Base-by-base conservation (phyloP, 2,113 vertebrate genomes). In the Origma solitaria region DNA sequence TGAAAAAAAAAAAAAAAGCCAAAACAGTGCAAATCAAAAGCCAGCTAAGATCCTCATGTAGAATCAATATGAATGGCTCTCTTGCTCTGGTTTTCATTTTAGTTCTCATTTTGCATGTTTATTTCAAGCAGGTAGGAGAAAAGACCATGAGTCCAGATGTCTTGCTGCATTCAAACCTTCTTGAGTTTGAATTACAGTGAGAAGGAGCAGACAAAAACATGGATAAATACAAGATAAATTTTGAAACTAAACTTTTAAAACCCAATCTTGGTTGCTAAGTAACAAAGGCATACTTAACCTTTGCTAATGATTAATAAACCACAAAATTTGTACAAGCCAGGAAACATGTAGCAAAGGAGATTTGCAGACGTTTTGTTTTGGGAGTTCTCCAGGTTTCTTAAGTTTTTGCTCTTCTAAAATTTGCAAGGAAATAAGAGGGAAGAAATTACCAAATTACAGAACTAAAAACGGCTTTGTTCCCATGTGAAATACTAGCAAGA, bases 201-300 rank as follows among this genome's bases (percentile, higher is more conserved):
- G n/a, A 14, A 61, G 38, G 37, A 87, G 40, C 13, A 53, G n/a
- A 84, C 7, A 47, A 83, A 77, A 85, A 7, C 47, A 86, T 9
- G 15, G 61, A 56, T 84, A 94, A 92, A 81, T 64, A 60, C n/a
- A 83, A 37, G 33, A 76, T 68, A 75, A 72, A 80, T 89, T 90
- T 93, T 62, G 27, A 87, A 88, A 66, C 24, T 71, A 95, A 90
- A 88, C 61, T 94, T 93, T 71, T 37, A 30, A 96, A 75, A 94
- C 71, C 31, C 49, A 69, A 50, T 92, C 51, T 33, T 53, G 49
- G 94, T 97, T 97, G 95, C 95, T 95, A 96, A 93, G 96, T 83
- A 93, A 95, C 90, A 89, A 94, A 91, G 85, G 10, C 66, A 33
- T 62, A 61, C 84, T 95, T 96, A 97, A 95, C 88, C 86, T 94